Evolutionary conservation across 2,888 invertebrate genomes (phyloP), one percentile per base, ranked within the genome.

Genomic region (Blera fallax): DNA sequence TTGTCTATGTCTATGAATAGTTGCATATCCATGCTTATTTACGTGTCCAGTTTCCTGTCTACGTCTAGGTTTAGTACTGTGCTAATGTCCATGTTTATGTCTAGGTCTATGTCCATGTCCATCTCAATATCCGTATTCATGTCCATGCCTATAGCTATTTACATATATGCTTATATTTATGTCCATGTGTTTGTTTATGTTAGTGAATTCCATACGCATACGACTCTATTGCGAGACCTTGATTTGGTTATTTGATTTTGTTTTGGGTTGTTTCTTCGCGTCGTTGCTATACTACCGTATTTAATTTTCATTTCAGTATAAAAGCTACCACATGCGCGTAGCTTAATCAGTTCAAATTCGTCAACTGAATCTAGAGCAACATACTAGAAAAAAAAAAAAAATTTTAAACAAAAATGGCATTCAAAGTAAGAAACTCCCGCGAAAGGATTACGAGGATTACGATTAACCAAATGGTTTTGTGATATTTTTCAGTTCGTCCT

Each of bases 301-400:
- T 56, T 56, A 65, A 8, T 1, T 40, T 16, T 37, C 56, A 45
- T 65, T 65, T 72, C 34, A 14, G 50, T 89, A 88, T 88, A 89
- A 88, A 79, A 84, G 79, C 56, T 18, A 24, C 48, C 24, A 48
- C 3, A 4, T 14, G 27, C 34, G 43, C 65, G 76, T 85, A 88
- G 10, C 88, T 87, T 88, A 90, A 88, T 90, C 91, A 91, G 91
- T 91, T 90, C 89, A 90, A 87, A 87, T 87, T 90, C 89, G 89
- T 87, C 88, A 90, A 88, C 89, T 90, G 90, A 90, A 91, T 90
- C 89, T 90, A 90, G 91, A 91, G 90, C 90, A 91, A 87, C 37
- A 87, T 65, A 83, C 56, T 27, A 16, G n/a, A 37, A 65, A 48
- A n/a, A 8, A n/a, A n/a, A n/a, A 83, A 48, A 67, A 69, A 88